phyloP scores from a whole-genome alignment of 2,113 vertebrate genomes.

The Holacanthus passer region DNA sequence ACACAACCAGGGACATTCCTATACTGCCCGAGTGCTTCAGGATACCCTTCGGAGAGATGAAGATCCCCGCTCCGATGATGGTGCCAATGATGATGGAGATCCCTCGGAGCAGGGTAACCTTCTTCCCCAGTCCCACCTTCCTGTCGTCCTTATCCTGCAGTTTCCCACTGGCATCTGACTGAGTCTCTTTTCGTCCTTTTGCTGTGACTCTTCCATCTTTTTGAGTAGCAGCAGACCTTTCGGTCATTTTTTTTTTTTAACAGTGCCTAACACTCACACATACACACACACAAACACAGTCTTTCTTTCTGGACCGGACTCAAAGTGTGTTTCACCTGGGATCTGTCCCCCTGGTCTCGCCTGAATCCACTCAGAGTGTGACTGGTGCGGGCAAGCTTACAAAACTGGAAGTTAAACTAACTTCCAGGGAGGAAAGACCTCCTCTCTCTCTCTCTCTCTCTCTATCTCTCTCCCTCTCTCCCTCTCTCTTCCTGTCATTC shows the following conservation, averaged over 20 bases:
- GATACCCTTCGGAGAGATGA: conserved; percentile 97
- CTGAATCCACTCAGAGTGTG: conserved; percentile 11
- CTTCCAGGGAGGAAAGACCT: conserved; percentile 1
- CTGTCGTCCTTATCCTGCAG: conserved; percentile 50
- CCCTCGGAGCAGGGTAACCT: conserved; percentile 93
- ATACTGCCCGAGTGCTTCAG: conserved; percentile 92
- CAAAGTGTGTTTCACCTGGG: not conserved
- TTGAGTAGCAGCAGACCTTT: conserved; percentile 78
- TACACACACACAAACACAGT: not conserved
- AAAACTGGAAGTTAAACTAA: conserved; percentile 29
- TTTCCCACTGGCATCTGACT: conserved; percentile 45
- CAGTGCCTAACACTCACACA: not conserved
- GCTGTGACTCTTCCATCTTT: conserved; percentile 57
- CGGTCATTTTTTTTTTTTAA: conserved; percentile 85
- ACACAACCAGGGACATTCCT: conserved; percentile 93
- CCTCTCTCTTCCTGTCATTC: conserved; percentile 27
- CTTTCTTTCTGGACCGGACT: not conserved
- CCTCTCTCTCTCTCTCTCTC: not conserved
- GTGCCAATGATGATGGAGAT: conserved; percentile 96
- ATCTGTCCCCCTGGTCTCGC: not conserved
- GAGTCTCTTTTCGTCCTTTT: conserved; percentile 26
- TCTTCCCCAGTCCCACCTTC: conserved; percentile 91
- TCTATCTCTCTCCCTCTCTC: not conserved
- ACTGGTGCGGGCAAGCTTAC: conserved; percentile 19
- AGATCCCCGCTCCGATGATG: conserved; percentile 97